Evolutionary conservation across 2,888 invertebrate species (phyloP), one percentile per base, ranked within the genome.

Genomic region (Brenthis hecate): DNA sequence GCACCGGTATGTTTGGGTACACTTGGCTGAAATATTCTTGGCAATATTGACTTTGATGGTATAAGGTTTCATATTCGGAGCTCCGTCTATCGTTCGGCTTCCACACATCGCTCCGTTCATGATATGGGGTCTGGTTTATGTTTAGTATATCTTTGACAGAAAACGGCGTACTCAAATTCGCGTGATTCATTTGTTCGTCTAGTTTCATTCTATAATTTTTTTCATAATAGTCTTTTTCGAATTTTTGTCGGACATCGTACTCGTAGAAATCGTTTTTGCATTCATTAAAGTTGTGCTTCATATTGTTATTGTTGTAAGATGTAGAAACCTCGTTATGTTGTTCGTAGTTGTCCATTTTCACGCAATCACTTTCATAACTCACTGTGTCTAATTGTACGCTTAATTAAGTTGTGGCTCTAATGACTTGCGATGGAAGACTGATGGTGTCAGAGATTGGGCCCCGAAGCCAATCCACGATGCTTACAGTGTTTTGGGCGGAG

Each of bases 81-180:
- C 71, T 71, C 61, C 85, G 78, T 71, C 85, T 80, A 0, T 89
- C 89, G 65, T 76, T 81, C 36, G 80, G 76, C 72, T 86, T 91
- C 90, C 91, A 91, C 8, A 77, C 47, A 16, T 91, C 90, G 62
- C 75, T 85, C 71, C 88, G 79, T 66, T 91, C 91, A 75, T 86
- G 91, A 68, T 77, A 85, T 56, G 83, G 81, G 3, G 85, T 76
- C 69, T 88, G 90, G 70, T 85, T 87, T 60, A 86, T 87, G 66
- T 85, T 92, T 13, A 92, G 73, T 16, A 92, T 92, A 67, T 92
- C 91, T 73, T 91, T 92, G 0, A 92, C 92, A 0, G 82, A 87
- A 73, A 92, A 92, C n/a, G 92, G 91, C 6, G 92, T 92, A 28
- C 76, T 81, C 28, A 85, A 74, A 71, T 75, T 85, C 28, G 82